phyloP scores from a whole-genome alignment of 2,113 vertebrate species.

The Ursus arctos region DNA sequence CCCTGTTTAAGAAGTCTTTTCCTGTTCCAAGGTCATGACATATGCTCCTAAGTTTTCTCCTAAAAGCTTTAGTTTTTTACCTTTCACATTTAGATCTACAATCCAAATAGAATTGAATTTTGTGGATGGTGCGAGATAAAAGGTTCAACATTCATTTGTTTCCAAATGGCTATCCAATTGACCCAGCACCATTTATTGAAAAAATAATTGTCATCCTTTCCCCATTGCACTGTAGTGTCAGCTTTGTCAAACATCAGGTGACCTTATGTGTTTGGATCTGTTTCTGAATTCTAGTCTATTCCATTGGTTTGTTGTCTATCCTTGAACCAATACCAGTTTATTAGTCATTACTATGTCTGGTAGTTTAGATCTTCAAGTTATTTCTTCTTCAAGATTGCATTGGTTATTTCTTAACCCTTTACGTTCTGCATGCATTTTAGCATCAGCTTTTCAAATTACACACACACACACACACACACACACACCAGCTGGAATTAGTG shows the following conservation, averaged over 20 bases:
- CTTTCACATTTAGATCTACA: constrained; percentile 71
- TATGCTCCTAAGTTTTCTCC: constrained; percentile 69
- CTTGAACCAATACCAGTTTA: neutral
- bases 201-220: constrained; percentile 69
- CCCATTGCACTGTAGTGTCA: constrained; percentile 45
- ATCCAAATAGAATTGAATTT: constrained; percentile 67
- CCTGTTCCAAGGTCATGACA: constrained; percentile 67
- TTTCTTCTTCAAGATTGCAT: neutral
- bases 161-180: constrained; percentile 76
- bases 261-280: constrained; percentile 41
- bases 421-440: constrained; percentile 26
- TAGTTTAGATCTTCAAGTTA: constrained; percentile 35
- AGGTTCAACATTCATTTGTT: constrained; percentile 74
- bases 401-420: constrained; percentile 34
- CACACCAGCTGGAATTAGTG: neutral
- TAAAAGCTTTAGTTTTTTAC: constrained; percentile 80
- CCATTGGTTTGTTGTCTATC: constrained; percentile 45
- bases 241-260: constrained; percentile 63
- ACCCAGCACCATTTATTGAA: constrained; percentile 73
- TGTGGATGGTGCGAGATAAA: constrained; percentile 66
- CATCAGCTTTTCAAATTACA: constrained; percentile 15
- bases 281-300: constrained; percentile 61
- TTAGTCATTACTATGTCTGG: constrained; percentile 29
- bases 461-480: neutral
- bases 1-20: constrained; percentile 63